A percentile compares a stretch with the other conserved stretches of the same genome.
Conservation (phyloP, 2,113 vertebrate genomes). For the Sylvilagus bachmani region DNA sequence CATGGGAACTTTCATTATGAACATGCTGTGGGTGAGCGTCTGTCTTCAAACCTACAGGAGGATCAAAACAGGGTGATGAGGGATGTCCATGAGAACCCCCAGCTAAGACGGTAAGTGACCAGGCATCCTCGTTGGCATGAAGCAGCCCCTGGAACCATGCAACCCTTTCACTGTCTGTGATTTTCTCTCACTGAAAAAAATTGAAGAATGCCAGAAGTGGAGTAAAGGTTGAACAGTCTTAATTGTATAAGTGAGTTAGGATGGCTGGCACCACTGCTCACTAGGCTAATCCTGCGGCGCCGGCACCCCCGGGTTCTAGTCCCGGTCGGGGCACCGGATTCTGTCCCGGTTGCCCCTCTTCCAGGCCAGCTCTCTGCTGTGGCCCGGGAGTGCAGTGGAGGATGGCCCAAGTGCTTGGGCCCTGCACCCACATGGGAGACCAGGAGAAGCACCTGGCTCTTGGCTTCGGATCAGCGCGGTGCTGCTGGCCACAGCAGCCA, state of each 20-base stretch:
- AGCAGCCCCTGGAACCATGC: not conserved
- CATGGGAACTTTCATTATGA: slow-evolving; percentile 71
- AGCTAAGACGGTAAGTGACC: slow-evolving; percentile 87
- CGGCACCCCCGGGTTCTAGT: too few species aligned
- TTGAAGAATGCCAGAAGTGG: not conserved
- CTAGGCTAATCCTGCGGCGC: too few species aligned
- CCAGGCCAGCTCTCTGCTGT: too few species aligned
- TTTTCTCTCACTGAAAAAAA: not conserved
- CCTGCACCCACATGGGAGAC: too few species aligned
- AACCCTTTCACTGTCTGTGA: not conserved
- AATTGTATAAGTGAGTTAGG: not conserved
- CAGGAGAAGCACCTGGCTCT: too few species aligned
- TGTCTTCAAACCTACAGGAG: slow-evolving; percentile 78
- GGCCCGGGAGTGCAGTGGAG: too few species aligned
- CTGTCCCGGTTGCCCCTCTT: too few species aligned
- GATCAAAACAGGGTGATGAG: slow-evolving; percentile 86
- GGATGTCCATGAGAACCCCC: slow-evolving; percentile 81
- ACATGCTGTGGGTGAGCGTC: slow-evolving; percentile 71
- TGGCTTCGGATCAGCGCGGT: too few species aligned
- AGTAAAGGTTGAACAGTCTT: not conserved
- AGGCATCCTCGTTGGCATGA: not conserved
- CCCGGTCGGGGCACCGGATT: too few species aligned
- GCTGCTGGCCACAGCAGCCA: too few species aligned
- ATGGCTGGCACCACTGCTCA: too few species aligned
- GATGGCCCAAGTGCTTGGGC: too few species aligned